Evolutionary conservation across 2,797 vertebrate species (phyloP).

Genomic region (Sebastes nivosus): DNA sequence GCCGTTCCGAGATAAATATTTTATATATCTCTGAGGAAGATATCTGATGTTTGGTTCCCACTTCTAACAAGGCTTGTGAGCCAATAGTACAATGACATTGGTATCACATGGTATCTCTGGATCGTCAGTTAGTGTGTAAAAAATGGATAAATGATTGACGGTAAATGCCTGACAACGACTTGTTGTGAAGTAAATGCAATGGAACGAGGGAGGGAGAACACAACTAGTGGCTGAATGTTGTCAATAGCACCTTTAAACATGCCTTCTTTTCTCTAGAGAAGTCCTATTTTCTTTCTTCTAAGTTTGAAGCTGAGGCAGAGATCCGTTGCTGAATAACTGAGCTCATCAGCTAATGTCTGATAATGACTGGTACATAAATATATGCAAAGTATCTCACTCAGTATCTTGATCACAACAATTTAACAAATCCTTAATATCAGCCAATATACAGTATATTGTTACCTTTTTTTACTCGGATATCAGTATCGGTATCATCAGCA

Average conservation of each 20-base stretch:
- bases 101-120: too few relatives aligned
- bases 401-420: neutral
- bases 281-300: neutral
- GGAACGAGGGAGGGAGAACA: too few relatives aligned
- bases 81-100: too few relatives aligned
- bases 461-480: neutral
- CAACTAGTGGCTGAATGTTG: too few relatives aligned
- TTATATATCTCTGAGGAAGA: too few relatives aligned
- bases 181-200: too few relatives aligned
- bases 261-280: neutral
- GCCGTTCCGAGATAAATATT: accelerated
- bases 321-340: neutral
- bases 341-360: neutral
- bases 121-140: too few relatives aligned
- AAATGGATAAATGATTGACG: too few relatives aligned
- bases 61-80: too few relatives aligned
- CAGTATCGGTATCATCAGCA: neutral
- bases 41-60: too few relatives aligned
- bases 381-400: neutral
- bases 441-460: neutral
- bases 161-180: too few relatives aligned
- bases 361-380: neutral
- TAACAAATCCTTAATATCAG: neutral
- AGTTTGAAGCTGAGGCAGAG: neutral
- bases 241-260: neutral